Conservation (phyloP, 2,888 invertebrate genomes). For the Eristalis arbustorum region DNA sequence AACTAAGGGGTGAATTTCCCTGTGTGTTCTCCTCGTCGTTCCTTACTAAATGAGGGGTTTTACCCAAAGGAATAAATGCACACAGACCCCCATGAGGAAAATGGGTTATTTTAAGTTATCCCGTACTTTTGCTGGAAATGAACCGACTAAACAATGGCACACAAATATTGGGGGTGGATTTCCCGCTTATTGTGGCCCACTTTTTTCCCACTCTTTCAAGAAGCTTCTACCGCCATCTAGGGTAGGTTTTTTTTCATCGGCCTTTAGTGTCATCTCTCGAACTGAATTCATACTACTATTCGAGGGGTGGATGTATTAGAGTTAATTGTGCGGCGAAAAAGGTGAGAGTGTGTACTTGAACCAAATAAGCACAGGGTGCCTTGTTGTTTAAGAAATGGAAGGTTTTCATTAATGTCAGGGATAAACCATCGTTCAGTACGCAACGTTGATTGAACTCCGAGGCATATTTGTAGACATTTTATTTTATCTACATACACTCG, state of each 20-base stretch:
- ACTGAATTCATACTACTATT: background rate
- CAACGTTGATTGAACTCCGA: too few species aligned
- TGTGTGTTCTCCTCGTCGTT: too few species aligned
- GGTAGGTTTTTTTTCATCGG: background rate
- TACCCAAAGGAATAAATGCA: too few species aligned
- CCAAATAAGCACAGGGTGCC: background rate
- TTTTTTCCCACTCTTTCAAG: background rate
- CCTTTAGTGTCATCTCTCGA: background rate
- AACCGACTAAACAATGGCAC: too few species aligned
- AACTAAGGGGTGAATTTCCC: background rate
- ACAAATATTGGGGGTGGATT: background rate
- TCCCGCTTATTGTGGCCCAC: background rate
- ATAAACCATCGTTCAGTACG: too few species aligned
- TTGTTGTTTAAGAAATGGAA: background rate
- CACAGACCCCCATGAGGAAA: background rate
- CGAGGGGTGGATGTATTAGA: background rate
- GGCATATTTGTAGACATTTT: too few species aligned
- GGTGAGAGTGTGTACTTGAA: background rate
- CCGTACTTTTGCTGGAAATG: background rate
- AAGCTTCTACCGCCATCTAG: background rate
- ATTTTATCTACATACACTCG: too few species aligned
- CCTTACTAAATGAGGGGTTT: too few species aligned
- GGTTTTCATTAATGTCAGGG: too few species aligned
- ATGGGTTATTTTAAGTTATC: background rate
- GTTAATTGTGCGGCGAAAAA: background rate